Conservation (phyloP, 2,113 vertebrate species). For the Epinephelus cyanopodus region DNA sequence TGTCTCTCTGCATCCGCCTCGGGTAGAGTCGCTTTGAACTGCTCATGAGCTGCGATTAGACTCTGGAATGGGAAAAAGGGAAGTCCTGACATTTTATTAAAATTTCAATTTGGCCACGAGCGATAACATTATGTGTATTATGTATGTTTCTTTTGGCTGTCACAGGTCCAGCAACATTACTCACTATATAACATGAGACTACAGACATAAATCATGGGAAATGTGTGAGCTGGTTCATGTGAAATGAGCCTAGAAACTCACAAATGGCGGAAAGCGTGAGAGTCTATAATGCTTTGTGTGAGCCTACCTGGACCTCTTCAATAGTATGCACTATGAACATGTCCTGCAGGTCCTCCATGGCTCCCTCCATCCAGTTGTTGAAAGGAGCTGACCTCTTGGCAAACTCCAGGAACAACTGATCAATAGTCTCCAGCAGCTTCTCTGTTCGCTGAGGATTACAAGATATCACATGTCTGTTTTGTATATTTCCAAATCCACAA, state of each 20-base stretch:
- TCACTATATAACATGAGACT: neutral
- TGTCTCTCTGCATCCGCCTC: conserved; percentile 93
- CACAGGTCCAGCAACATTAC: neutral
- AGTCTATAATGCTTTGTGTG: neutral
- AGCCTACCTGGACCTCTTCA: conserved; percentile 94
- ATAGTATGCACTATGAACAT: conserved; percentile 94
- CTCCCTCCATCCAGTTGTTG: conserved; percentile 89
- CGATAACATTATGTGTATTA: neutral
- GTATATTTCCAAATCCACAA: conserved; percentile 17
- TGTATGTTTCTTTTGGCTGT: neutral
- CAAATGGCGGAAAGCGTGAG: neutral
- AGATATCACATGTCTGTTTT: conserved; percentile 8
- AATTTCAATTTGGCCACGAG: conserved; percentile 25
- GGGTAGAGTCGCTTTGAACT: conserved; percentile 87
- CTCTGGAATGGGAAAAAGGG: conserved; percentile 82
- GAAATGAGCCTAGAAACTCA: neutral
- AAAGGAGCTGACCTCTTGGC: conserved; percentile 88
- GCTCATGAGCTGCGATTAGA: conserved; percentile 95
- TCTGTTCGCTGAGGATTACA: conserved; percentile 82
- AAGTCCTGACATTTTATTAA: conserved; percentile 29
- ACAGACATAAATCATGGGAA: neutral
- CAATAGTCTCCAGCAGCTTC: conserved; percentile 87
- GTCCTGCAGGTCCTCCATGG: conserved; percentile 87
- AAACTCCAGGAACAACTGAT: conserved; percentile 88
- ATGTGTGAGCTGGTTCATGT: neutral